Base-by-base conservation (phyloP, 2,797 vertebrate genomes). In the Periparus ater region DNA sequence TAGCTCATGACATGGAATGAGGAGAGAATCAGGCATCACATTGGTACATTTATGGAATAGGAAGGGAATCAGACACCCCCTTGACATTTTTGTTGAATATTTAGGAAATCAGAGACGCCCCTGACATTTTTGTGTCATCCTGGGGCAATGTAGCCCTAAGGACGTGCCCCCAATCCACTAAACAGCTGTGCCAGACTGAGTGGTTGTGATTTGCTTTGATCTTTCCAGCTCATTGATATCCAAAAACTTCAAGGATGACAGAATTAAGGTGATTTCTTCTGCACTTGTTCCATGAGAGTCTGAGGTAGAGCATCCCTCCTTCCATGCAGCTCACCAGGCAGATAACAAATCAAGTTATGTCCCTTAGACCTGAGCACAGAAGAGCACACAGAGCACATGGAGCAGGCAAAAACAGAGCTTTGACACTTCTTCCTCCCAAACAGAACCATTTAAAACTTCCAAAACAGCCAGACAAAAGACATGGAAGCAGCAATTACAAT, bases 1-100 rank as follows among this genome's bases (percentile, higher is more conserved):
- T 36, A 30, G 29, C 29, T 71, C 29, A 3, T 6, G 10, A 9
- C 1, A 0, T 9, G 74, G 50, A n/a, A 23, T 16, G 17, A 51
- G 54, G 11, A 57, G 16, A 34, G 48, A 26, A 65, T 10, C 13
- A 4, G 76, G 34, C n/a, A 27, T 34, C 16, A 7, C 1, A 0
- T 12, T 34, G 50, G 15, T 40, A 42, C 0, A 14, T 23, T 68
- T 48, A 1, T 23, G 29, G 22, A 26, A 27, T 38, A 26, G 0
- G 5, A 45, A 25, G 8, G 6, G 1, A 0, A 38, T 66, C 22
- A 38, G 17, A 3, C 20, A 45, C 2, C 8, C 0, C 4, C 0
- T 7, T 26, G 51, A 13, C 3, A 9, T 27, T 57, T 78, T 16
- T 55, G 3, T 30, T 7, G 55, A 16, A 25, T 38, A 12, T 0